A percentile compares a stretch with the other conserved stretches of the same genome.
Conservation (phyloP, 2,797 vertebrate genomes). For the Alosa sapidissima region DNA sequence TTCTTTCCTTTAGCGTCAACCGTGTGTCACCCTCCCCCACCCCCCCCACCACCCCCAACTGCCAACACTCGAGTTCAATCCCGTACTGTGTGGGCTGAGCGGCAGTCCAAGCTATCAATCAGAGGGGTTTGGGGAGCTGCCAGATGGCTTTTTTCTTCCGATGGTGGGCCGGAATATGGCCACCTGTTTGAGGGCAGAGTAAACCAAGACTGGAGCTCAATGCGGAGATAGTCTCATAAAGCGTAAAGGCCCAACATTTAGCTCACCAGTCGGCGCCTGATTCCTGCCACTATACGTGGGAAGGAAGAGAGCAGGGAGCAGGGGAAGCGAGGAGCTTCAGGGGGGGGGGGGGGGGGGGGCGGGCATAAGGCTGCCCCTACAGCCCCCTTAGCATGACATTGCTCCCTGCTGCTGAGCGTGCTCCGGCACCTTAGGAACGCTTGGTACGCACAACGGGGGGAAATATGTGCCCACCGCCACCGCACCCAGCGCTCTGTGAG, state of each 20-base stretch:
- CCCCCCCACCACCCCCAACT: background rate
- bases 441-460: background rate
- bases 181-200: background rate
- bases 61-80: background rate
- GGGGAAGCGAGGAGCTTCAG: too few species aligned
- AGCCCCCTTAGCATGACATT: background rate
- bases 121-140: background rate
- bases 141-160: background rate
- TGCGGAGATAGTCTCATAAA: background rate
- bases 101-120: background rate
- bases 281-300: too few species aligned
- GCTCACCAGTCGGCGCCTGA: background rate
- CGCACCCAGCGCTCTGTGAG: constrained; percentile 1
- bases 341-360: too few species aligned
- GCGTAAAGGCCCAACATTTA: background rate
- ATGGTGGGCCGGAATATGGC: background rate
- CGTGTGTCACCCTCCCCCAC: background rate
- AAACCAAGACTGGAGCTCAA: background rate
- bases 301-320: too few species aligned
- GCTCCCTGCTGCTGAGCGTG: background rate
- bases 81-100: background rate
- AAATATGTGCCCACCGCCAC: constrained; percentile 1
- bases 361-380: background rate
- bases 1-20: background rate
- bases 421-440: background rate